Evolutionary conservation across 2,888 invertebrate species (phyloP).

Genomic region (Eristalis intricaria): DNA sequence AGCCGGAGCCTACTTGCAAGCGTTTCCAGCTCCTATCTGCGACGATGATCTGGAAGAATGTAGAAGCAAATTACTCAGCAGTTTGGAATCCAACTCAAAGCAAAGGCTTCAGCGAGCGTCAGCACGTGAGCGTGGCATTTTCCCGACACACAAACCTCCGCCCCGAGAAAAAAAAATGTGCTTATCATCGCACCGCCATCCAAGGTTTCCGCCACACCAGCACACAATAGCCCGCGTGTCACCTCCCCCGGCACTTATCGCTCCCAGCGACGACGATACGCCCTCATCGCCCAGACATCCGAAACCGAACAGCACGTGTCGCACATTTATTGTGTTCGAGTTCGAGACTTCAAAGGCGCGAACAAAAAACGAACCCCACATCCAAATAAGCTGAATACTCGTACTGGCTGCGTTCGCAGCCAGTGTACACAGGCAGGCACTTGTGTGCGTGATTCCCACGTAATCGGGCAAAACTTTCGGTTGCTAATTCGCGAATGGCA

Average conservation of each 20-base stretch:
- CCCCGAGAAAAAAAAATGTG: not conserved
- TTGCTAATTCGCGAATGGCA: slow-evolving; percentile 9
- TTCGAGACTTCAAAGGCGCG: slow-evolving; percentile 9
- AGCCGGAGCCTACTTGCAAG: not conserved
- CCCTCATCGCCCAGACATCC: slow-evolving; percentile 3
- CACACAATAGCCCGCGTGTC: not conserved
- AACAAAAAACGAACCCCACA: not conserved
- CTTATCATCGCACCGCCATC: not conserved
- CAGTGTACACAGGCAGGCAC: not conserved
- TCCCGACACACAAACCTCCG: not conserved
- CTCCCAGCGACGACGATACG: slow-evolving; percentile 19
- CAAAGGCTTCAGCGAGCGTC: not conserved
- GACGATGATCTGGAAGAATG: not conserved
- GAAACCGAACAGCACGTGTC: slow-evolving; percentile 36
- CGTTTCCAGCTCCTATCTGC: not conserved
- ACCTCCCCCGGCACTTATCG: slow-evolving; percentile 5
- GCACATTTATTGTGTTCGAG: slow-evolving; percentile 19
- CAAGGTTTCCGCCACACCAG: not conserved
- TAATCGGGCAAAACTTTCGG: slow-evolving; percentile 17
- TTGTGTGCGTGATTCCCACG: slow-evolving; percentile 5
- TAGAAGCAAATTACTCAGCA: not conserved
- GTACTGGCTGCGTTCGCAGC: not conserved
- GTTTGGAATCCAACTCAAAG: not conserved
- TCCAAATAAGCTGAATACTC: not conserved
- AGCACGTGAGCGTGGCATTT: not conserved